These are phyloP conservation scores for Carollia perspicillata DNA, from an alignment of 2,113 vertebrate species.

Conservation along the genomic window DNA sequence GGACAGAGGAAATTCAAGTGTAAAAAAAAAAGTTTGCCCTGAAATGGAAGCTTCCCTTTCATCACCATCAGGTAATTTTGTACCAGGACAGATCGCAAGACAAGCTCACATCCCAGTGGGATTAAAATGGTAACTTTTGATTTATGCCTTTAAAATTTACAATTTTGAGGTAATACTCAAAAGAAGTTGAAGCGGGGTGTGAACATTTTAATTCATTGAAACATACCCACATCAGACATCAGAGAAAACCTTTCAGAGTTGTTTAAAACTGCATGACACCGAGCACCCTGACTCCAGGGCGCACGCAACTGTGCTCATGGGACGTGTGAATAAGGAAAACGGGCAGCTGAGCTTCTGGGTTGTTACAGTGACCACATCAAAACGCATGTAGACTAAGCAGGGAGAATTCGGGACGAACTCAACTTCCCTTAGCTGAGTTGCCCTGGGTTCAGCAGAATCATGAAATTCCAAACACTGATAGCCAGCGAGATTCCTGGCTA, in stretches of 20 bases:
- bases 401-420: background rate
- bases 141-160: background rate
- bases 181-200: background rate
- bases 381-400: background rate
- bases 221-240: background rate
- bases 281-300: background rate
- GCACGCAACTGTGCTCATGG: background rate
- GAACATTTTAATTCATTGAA: background rate
- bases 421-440: background rate
- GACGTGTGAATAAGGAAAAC: background rate
- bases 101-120: background rate
- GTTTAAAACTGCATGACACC: background rate
- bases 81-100: background rate
- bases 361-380: background rate
- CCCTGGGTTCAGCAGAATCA: background rate
- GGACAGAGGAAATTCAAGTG: background rate
- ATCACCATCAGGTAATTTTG: background rate
- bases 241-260: background rate
- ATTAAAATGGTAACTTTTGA: background rate
- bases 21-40: background rate
- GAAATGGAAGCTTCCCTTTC: background rate
- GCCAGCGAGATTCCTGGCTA: background rate
- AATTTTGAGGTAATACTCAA: background rate
- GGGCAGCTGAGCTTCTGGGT: background rate
- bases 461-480: background rate